Conservation (phyloP, 30 jellyfish, hydroid and myxozoan species). For the Calvadosia cruxmelitensis region DNA sequence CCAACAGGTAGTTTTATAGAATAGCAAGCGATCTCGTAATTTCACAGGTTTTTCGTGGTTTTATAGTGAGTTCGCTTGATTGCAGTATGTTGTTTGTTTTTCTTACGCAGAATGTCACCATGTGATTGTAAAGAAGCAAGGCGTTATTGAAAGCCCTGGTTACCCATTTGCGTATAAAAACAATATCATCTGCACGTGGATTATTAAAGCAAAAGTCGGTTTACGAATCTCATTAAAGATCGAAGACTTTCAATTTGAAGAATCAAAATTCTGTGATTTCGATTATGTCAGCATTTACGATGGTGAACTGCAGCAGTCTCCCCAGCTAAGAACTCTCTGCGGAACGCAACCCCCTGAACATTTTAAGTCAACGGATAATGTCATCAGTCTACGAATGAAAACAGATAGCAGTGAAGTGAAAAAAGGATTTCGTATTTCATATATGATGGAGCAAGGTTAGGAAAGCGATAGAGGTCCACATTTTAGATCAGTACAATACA, state of each 20-base stretch:
- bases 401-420: not conserved
- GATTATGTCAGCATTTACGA: not conserved
- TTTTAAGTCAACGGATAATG: not conserved
- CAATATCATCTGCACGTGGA: not conserved
- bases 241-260: not conserved
- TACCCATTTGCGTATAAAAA: not conserved
- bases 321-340: not conserved
- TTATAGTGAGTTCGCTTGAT: too few species aligned
- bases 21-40: too few species aligned
- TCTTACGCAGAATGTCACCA: not conserved
- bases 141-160: not conserved
- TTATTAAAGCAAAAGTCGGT: not conserved
- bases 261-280: constrained; percentile 1
- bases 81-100: too few species aligned
- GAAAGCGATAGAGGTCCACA: too few species aligned
- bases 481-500: too few species aligned
- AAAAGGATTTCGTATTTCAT: not conserved
- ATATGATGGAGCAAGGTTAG: not conserved
- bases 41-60: too few species aligned
- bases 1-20: too few species aligned
- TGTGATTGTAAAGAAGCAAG: not conserved
- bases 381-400: not conserved
- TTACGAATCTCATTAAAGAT: not conserved
- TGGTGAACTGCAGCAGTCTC: not conserved
- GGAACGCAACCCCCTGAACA: not conserved